phyloP scores from a whole-genome alignment of 2,113 vertebrate genomes.

The Channa maculata region DNA sequence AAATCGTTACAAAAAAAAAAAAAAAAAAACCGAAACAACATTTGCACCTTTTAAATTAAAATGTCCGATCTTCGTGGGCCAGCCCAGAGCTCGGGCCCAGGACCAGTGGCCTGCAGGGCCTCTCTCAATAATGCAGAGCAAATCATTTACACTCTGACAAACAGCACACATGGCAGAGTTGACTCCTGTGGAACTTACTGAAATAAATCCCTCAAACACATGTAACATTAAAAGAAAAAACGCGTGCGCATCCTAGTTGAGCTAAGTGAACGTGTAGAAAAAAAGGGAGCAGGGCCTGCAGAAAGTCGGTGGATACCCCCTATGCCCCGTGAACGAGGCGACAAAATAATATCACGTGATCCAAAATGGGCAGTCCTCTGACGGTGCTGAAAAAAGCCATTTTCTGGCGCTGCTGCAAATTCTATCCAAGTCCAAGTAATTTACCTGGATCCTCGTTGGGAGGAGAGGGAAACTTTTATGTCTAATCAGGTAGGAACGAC shows the following conservation, averaged over 20 bases:
- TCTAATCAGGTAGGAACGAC: conserved; percentile 75
- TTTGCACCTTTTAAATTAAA: neutral
- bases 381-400: conserved; percentile 83
- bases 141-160: neutral
- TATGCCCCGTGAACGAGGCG: conserved; percentile 72
- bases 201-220: neutral
- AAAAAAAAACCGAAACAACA: fast-evolving
- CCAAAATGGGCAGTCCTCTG: conserved; percentile 84
- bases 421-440: conserved; percentile 71
- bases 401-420: conserved; percentile 85
- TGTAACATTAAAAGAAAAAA: neutral
- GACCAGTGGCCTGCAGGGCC: conserved; percentile 61
- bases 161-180: conserved; percentile 11
- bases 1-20: neutral
- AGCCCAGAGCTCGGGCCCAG: conserved; percentile 24
- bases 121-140: neutral
- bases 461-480: conserved; percentile 66
- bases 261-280: neutral
- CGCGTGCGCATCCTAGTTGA: neutral
- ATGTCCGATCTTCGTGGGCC: conserved; percentile 10
- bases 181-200: neutral
- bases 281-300: conserved; percentile 43
- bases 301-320: conserved; percentile 41
- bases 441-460: conserved; percentile 58
- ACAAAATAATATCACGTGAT: conserved; percentile 85